Evolutionary conservation across 2,113 vertebrate genomes (phyloP), one percentile per base, ranked within the genome.

Genomic region (Salvelinus fontinalis): DNA sequence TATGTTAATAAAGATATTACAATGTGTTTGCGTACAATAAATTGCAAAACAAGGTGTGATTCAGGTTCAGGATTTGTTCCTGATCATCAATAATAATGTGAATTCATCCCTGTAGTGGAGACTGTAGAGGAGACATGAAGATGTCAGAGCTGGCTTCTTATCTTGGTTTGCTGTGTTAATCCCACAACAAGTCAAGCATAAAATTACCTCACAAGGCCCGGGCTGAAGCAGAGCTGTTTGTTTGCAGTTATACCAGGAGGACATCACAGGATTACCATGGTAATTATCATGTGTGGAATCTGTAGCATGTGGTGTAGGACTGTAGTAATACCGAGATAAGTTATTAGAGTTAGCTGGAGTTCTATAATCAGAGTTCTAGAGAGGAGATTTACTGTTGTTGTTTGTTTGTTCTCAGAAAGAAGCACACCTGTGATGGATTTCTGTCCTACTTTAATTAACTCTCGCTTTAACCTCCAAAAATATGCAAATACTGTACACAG

Each of bases 201-300:
- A 70, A 70, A 70, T 70, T 49, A 70, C 39, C n/a, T n/a, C 68
- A 24, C 34, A 70, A 31, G 12, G 7, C 39, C 11, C 44, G 68
- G 6, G 18, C 39, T 22, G 59, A 62, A 62, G 8, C 5, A 24
- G n/a, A 22, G 5, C n/a, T 62, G 59, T 62, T 62, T 62, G 59
- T 62, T 62, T 62, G 13, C n/a, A 22, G 6, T 9, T 62, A n/a
- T 22, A 62, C 16, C 59, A 62, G 59, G 5, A 62, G 20, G 65
- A 29, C 39, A 68, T 68, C 67, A 8, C n/a, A 44, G 31, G 67
- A 34, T 68, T 39, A 68, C 29, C 16, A 9, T 34, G 34, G 31
- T 68, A 68, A 68, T 44, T 68, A 68, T 68, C 67, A 44, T 39
- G 67, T 39, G 67, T 34, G 67, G 44, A 68, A 29, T 68, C 39